Evolutionary conservation across 2,888 invertebrate genomes (phyloP), one percentile per base, ranked within the genome.

Genomic region (Lepetodrilus schrolli): DNA sequence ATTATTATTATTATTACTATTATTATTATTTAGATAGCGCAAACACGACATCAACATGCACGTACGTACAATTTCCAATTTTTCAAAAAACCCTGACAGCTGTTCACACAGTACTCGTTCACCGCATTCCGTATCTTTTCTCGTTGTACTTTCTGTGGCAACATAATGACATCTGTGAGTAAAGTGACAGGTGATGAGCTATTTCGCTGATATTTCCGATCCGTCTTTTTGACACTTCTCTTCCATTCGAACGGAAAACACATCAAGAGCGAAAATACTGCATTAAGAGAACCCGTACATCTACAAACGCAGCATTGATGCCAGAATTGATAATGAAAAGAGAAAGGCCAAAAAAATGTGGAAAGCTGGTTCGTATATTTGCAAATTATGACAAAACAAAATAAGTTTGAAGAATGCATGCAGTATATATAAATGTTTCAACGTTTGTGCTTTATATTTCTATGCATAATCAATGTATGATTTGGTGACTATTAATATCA

Each of bases 231-330:
- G 43, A 43, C 43, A 43, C 43, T 43, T 43, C 43, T 4, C 43
- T 2, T 43, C 43, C 17, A 13, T 43, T 17, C 17, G n/a, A 43
- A 17, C 17, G 17, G 43, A 17, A 43, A 43, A 43, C 17, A 43
- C 43, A 43, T 43, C 43, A 43, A 43, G 17, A 17, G 13, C 17
- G 17, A 43, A 43, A 43, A 43, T 17, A 4, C 13, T 30, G 30
- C 58, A 58, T 58, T 58, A 58, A 30, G 58, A 30, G 58, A 58
- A 30, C 30, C 58, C 58, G 58, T 58, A 10, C n/a, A 26, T 58
- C 30, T 58, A 8, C n/a, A 58, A 58, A 58, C 58, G 34, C 26
- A 58, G 34, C 34, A 58, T 58, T 58, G 58, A 58, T 30, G 23
- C 34, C 58, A 30, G 58, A n/a, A 30, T 34, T 30, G 58, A 58